These are phyloP conservation scores for Apoderus coryli DNA, from an alignment of 2,888 invertebrate species.

Conservation along the genomic window DNA sequence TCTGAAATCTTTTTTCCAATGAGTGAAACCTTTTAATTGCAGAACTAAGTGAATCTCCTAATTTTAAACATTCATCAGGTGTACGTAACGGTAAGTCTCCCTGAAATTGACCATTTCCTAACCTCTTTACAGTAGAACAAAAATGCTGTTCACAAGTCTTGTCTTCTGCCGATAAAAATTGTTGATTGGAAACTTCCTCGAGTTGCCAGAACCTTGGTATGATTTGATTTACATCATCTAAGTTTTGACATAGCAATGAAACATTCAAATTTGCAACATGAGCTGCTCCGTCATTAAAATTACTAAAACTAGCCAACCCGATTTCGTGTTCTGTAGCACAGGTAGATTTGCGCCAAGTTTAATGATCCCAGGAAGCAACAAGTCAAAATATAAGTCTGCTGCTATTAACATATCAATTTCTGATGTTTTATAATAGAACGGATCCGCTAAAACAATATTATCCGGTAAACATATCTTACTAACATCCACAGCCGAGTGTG, in stretches of 20 bases:
- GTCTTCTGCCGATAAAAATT: too few relatives aligned
- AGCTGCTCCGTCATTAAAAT: too few relatives aligned
- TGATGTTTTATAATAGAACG: neutral
- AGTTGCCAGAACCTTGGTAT: too few relatives aligned
- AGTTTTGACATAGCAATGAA: neutral
- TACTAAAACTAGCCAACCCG: too few relatives aligned
- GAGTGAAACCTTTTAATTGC: conserved; percentile 1
- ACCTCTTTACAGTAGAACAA: too few relatives aligned
- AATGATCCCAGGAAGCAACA: too few relatives aligned
- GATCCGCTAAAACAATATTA: neutral
- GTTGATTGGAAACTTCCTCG: too few relatives aligned
- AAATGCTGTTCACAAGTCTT: too few relatives aligned
- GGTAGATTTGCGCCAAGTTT: too few relatives aligned
- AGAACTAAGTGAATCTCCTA: conserved; percentile 7
- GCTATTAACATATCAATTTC: too few relatives aligned
- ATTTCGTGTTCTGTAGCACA: too few relatives aligned
- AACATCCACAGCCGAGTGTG: neutral
- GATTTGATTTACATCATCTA: neutral
- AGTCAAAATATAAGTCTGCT: too few relatives aligned
- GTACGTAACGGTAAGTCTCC: conserved; percentile 7
- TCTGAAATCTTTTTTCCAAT: conserved; percentile 6
- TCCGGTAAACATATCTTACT: neutral
- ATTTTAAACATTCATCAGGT: conserved; percentile 3
- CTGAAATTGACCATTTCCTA: conserved; percentile 7
- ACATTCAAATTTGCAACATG: conserved; percentile 1